Percentiles rank a stretch among this genome's conserved stretches.
These are phyloP conservation scores for Acrobasis consociella DNA, from an alignment of 2,888 invertebrate species.

Conservation along the genomic window DNA sequence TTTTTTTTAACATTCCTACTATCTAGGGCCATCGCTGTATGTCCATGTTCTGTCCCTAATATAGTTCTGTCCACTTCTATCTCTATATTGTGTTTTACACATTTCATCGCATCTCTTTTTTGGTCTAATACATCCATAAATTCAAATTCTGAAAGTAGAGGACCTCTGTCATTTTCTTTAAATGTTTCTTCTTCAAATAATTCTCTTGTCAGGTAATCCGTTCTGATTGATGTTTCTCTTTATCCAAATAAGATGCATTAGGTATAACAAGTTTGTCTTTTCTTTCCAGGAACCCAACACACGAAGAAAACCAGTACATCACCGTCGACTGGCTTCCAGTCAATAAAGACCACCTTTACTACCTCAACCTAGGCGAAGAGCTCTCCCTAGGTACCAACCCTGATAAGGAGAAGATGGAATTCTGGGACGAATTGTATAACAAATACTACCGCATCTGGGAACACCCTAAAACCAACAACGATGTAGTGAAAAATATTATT, in stretches of 20 bases:
- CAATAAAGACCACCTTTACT: constrained; percentile 63
- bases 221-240: no score
- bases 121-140: no score
- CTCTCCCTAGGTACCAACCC: constrained; percentile 58
- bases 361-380: constrained; percentile 59
- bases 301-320: constrained; percentile 67
- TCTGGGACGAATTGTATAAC: constrained; percentile 68
- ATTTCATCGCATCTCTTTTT: no score
- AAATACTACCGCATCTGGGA: constrained; percentile 72
- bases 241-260: neutral
- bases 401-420: constrained; percentile 68
- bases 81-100: no score
- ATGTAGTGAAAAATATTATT: constrained; percentile 34
- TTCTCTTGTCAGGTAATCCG: no score
- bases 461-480: constrained; percentile 45
- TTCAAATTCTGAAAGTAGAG: no score
- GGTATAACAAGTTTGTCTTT: neutral
- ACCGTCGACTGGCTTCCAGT: constrained; percentile 70
- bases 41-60: no score
- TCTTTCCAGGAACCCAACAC: constrained; percentile 69
- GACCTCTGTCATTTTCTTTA: no score
- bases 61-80: no score
- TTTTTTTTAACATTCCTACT: no score
- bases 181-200: no score
- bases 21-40: no score